Base-by-base conservation (phyloP, 2,113 vertebrate species). In the Melospiza georgiana region DNA sequence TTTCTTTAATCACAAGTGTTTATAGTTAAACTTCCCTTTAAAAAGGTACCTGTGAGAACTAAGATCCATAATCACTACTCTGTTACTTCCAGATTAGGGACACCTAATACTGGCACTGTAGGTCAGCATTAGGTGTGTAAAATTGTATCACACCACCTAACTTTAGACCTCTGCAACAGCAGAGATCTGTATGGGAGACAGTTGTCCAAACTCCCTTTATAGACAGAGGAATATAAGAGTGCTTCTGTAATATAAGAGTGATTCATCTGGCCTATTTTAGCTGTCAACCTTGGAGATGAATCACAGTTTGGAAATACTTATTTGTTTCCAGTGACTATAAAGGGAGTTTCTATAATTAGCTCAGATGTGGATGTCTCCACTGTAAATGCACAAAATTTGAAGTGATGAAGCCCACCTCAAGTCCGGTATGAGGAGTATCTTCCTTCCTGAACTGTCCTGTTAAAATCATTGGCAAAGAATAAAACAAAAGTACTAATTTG, bases 191-290 rank as follows among this genome's bases (percentile, higher is more conserved):
- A 19, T 66, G 21, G 33, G 31, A 84, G 33, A 41, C 6, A 28
- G 25, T 37, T 54, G 28, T 62, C 55, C 61, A 66, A 76, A 88
- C 25, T 84, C 30, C 39, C 30, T 74, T 86, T 79, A 43, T 5
- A 88, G 48, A 25, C n/a, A 85, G 59, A 63, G 33, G 39, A 96
- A 41, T 89, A 15, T 20, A 55, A 84, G 68, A 90, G 27, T 5
- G 15, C 33, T 90, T 90, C 59, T 66, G n/a, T n/a, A n/a, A n/a
- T n/a, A n/a, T n/a, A n/a, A 59, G 55, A 9, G 48, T 89, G 80
- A 93, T 81, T 96, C 83, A 81, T 92, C 65, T 75, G 48, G 18
- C 15, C 52, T 84, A 39, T 80, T 96, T 86, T 77, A 90, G 68
- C 71, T 78, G 43, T 78, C 76, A 93, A 1, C 92, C 86, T 90